Conservation (phyloP, 92 coral and sea anemone species). For the Heliopora coerulea region DNA sequence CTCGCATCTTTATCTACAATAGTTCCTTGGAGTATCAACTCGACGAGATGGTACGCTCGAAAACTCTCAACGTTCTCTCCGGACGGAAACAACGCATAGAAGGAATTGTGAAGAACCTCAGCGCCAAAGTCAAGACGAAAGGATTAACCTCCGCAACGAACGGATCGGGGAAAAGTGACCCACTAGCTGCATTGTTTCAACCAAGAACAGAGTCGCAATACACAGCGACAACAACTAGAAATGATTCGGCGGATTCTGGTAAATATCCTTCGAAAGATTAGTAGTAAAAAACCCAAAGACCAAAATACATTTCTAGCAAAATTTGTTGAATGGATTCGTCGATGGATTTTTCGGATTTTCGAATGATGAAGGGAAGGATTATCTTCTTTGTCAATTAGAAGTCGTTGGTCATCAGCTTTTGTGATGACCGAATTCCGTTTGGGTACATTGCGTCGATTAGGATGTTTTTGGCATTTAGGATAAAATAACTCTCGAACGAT, state of each 20-base stretch:
- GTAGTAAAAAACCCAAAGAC: too few relatives aligned
- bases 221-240: too few relatives aligned
- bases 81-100: slow-evolving; percentile 39
- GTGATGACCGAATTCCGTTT: too few relatives aligned
- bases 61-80: slow-evolving; percentile 8
- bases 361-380: too few relatives aligned
- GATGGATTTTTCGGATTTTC: background rate
- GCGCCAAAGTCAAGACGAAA: slow-evolving; percentile 18
- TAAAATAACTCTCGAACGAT: too few relatives aligned
- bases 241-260: too few relatives aligned
- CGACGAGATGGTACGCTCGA: slow-evolving; percentile 30
- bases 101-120: slow-evolving; percentile 33
- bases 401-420: too few relatives aligned
- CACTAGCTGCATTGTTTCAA: background rate
- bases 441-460: too few relatives aligned
- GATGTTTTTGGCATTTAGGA: too few relatives aligned
- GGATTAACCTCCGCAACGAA: background rate
- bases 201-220: background rate
- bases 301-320: too few relatives aligned
- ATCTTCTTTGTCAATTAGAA: too few relatives aligned
- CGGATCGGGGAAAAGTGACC: background rate
- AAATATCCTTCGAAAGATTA: background rate
- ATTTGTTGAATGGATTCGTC: too few relatives aligned
- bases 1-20: background rate
- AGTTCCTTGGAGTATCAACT: background rate